A percentile compares a stretch with the other conserved stretches of the same genome.
Evolutionary conservation across 2,113 vertebrate species (phyloP).

Genomic region (Mobula birostris): DNA sequence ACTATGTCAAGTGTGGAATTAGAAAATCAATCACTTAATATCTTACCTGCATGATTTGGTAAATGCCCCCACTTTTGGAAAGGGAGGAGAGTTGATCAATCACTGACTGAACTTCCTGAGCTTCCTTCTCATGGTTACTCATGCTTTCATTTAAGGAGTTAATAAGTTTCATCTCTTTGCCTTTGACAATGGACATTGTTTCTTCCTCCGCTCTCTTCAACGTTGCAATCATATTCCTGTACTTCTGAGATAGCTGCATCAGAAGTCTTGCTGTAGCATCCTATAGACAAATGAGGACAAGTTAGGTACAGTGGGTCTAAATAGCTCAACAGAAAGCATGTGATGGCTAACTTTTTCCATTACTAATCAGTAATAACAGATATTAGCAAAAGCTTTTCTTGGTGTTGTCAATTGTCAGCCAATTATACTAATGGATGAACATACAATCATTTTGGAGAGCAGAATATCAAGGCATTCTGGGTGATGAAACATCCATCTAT

Average conservation of each 20-base stretch:
- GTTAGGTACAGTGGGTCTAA: not conserved
- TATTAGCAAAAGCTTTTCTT: not conserved
- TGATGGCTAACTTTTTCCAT: not conserved
- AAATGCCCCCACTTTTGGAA: not conserved
- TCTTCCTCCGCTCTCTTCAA: not conserved
- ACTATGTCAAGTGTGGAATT: not conserved
- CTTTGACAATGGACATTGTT: not conserved
- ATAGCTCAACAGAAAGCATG: not conserved
- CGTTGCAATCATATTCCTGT: not conserved
- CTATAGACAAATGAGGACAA: not conserved
- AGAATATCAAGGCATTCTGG: not conserved
- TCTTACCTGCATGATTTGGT: not conserved
- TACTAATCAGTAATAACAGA: not conserved
- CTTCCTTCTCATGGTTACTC: not conserved
- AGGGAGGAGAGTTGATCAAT: not conserved
- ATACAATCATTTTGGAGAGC: not conserved
- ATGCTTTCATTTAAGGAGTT: not conserved
- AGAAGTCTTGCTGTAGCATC: not conserved
- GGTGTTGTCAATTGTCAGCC: too few species aligned
- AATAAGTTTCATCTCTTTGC: not conserved
- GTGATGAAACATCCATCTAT: too few species aligned
- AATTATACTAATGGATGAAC: not conserved
- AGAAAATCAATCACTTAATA: not conserved
- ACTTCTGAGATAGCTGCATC: not conserved
- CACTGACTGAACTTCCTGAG: not conserved